Evolutionary conservation across 2,888 invertebrate genomes (phyloP).

Genomic region (Hartigia nigra): DNA sequence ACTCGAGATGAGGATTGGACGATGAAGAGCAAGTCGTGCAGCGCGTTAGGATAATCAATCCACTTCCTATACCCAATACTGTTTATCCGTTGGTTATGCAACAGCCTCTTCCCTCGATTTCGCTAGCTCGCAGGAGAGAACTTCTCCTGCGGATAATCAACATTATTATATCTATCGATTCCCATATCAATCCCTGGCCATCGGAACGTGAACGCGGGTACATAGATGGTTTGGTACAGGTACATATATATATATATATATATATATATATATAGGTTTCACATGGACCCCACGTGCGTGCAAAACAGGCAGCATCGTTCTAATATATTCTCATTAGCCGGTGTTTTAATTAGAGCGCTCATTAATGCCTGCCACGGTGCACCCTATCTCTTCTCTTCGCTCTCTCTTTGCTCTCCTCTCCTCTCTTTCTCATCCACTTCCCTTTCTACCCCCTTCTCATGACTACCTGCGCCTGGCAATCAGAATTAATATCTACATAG

Average conservation of each 20-base stretch:
- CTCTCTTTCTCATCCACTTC: slow-evolving; percentile 11
- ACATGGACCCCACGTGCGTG: slow-evolving; percentile 41
- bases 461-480: slow-evolving; percentile 22
- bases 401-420: slow-evolving; percentile 6
- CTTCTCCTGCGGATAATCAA: slow-evolving; percentile 2
- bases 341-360: slow-evolving; percentile 60
- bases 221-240: not conserved
- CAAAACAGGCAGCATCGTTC: slow-evolving; percentile 49
- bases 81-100: slow-evolving; percentile 3
- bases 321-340: slow-evolving; percentile 61
- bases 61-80: not conserved
- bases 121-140: not conserved
- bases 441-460: slow-evolving; percentile 18
- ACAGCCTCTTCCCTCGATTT: slow-evolving; percentile 1
- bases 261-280: not conserved
- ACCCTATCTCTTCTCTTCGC: slow-evolving; percentile 8
- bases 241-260: not conserved
- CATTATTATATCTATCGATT: slow-evolving; percentile 6
- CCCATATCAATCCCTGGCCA: not conserved
- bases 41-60: not conserved
- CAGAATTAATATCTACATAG: slow-evolving; percentile 31
- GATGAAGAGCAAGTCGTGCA: not conserved
- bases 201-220: not conserved
- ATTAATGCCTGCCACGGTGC: slow-evolving; percentile 52
- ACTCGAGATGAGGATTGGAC: not conserved